These are phyloP conservation scores for Oncorhynchus nerka DNA, from an alignment of 2,113 vertebrate species.

Conservation along the genomic window DNA sequence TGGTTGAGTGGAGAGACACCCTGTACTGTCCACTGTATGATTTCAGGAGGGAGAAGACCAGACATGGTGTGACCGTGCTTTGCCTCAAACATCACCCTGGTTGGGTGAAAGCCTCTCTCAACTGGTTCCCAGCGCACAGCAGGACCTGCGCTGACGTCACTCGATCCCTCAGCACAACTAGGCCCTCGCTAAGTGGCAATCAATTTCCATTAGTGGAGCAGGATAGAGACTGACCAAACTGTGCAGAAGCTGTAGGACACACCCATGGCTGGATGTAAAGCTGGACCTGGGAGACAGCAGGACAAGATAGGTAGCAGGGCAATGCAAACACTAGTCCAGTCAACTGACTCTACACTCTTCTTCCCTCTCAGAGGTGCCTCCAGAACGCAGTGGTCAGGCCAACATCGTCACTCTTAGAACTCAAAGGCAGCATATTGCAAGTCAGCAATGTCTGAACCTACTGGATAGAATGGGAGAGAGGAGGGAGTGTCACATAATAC, in stretches of 20 bases:
- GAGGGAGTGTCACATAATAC: not conserved
- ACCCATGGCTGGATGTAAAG: slow-evolving; percentile 1
- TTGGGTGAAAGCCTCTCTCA: not conserved
- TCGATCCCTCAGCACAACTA: not conserved
- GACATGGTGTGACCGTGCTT: not conserved
- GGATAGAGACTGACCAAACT: slow-evolving; percentile 15
- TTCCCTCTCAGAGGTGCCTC: too few species aligned
- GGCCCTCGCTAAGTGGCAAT: slow-evolving; percentile 26
- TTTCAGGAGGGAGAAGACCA: not conserved
- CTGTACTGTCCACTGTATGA: not conserved
- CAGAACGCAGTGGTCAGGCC: too few species aligned
- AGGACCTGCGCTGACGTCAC: not conserved
- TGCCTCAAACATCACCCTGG: not conserved
- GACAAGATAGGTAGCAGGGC: not conserved
- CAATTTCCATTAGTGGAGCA: slow-evolving; percentile 36
- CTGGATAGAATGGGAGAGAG: too few species aligned
- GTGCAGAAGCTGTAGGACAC: not conserved
- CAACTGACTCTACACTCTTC: too few species aligned
- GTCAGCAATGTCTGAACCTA: too few species aligned
- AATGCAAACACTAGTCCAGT: not conserved
- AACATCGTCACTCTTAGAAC: too few species aligned
- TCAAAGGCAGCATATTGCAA: too few species aligned
- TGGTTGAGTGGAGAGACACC: too few species aligned
- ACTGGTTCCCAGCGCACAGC: not conserved
- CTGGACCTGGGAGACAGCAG: not conserved